Evolutionary conservation across 2,888 invertebrate species (phyloP), one percentile per base, ranked within the genome.

Genomic region (Acrobasis consociella): DNA sequence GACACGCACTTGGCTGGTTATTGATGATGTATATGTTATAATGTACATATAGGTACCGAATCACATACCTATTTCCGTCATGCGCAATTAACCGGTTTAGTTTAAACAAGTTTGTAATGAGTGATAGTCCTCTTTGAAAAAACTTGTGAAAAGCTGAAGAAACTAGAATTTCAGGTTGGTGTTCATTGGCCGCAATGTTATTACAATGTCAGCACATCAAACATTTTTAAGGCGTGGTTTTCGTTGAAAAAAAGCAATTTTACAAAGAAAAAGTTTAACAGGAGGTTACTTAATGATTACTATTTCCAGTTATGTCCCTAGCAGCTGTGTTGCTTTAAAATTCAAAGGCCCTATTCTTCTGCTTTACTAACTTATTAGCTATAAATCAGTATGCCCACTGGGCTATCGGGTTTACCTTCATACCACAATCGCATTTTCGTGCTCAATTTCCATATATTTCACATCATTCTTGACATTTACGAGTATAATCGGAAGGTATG

Each of bases 401-500:
- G n/a, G n/a, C n/a, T n/a, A n/a, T n/a, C n/a, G n/a, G n/a, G n/a
- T 22, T 22, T 22, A 22, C 22, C 22, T 22, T 22, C 22, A 22
- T 2, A 22, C 22, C 22, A 22, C 22, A 22, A 22, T 22, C 22
- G 22, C 22, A 22, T 22, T 22, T 22, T 22, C 22, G 3, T 22
- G 22, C 1, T 2, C 1, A 31, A 13, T 38, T 53, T n/a, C 2
- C 37, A 53, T 53, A 53, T 15, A 52, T 52, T 52, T 15, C 37
- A 53, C 22, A 53, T 53, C 8, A 38, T n/a, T 37, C 53, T 53
- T 53, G 53, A 37, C 53, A 37, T 53, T 53, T 53, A n/a, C n/a
- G n/a, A n/a, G n/a, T n/a, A 9, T 53, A n/a, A 13, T 37, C 15
- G 38, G 38, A 38, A 38, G 53, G n/a, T n/a, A 9, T 38, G 22